A percentile compares a stretch with the other conserved stretches of the same genome.
phyloP scores from a whole-genome alignment of 2,797 vertebrate species.

The Lagocephalus sceleratus region DNA sequence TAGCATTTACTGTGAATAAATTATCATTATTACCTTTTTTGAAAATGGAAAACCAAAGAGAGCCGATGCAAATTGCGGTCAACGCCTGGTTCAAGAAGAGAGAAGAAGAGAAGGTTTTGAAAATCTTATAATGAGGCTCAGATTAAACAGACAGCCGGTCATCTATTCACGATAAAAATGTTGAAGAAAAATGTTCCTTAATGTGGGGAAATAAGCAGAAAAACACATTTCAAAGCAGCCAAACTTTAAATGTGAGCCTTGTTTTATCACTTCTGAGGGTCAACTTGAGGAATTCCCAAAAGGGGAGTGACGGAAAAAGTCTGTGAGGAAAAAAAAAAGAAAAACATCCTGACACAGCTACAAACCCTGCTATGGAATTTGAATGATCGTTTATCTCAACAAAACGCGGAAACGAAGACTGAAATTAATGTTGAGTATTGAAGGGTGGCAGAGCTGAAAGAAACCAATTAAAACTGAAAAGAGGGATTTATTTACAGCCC shows the following conservation, averaged over 20 bases:
- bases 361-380: no score
- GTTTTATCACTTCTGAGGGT: constrained; percentile 1
- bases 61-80: no score
- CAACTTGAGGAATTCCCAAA: background rate
- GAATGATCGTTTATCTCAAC: constrained; percentile 18
- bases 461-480: constrained; percentile 10
- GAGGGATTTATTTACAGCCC: constrained; percentile 6
- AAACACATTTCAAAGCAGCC: background rate
- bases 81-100: no score
- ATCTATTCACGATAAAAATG: background rate
- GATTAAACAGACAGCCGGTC: background rate
- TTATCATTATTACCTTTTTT: no score
- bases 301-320: constrained; percentile 6
- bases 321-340: constrained; percentile 5
- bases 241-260: background rate
- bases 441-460: background rate
- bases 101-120: no score
- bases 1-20: no score
- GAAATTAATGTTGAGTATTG: constrained; percentile 2
- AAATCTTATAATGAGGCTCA: background rate
- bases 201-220: background rate
- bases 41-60: no score
- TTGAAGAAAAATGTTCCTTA: background rate
- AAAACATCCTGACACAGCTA: constrained; percentile 20
- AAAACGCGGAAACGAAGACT: constrained; percentile 10